Evolutionary conservation across 2,888 invertebrate species (phyloP).

Genomic region (Heliconius ethilla): DNA sequence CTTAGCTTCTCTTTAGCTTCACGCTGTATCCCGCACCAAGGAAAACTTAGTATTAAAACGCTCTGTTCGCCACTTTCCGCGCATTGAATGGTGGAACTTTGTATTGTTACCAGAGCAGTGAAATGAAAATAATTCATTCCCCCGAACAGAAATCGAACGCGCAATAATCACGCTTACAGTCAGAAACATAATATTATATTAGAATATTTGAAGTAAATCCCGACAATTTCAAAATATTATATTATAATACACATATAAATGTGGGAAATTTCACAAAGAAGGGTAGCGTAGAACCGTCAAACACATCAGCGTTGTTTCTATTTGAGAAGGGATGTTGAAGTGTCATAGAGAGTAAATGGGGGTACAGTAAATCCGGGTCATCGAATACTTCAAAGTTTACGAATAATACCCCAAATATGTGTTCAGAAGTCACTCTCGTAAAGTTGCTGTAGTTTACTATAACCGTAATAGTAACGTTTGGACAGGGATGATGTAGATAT

Average conservation of each 20-base stretch:
- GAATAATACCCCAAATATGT: constrained; percentile 47
- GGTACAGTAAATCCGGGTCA: constrained; percentile 65
- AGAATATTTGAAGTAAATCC: neutral
- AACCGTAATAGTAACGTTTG: neutral
- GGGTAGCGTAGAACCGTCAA: constrained; percentile 51
- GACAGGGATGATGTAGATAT: neutral
- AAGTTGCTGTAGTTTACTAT: neutral
- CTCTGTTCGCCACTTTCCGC: no score
- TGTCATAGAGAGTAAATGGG: constrained; percentile 69
- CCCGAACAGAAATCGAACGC: neutral
- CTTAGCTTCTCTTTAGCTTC: no score
- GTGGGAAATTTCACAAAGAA: constrained; percentile 43
- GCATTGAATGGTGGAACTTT: no score
- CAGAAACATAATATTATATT: neutral
- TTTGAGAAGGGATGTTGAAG: constrained; percentile 69
- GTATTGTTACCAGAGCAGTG: no score
- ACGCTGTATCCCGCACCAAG: no score
- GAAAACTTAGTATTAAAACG: no score
- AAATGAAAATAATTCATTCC: no score
- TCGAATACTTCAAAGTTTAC: constrained; percentile 66
- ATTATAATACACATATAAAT: constrained; percentile 7
- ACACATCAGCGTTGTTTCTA: constrained; percentile 66
- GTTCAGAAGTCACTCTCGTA: neutral
- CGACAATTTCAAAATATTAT: neutral
- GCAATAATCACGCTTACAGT: neutral